A percentile compares a stretch with the other conserved stretches of the same genome.
phyloP scores from a whole-genome alignment of 2,113 vertebrate genomes.

The Pipra filicauda region DNA sequence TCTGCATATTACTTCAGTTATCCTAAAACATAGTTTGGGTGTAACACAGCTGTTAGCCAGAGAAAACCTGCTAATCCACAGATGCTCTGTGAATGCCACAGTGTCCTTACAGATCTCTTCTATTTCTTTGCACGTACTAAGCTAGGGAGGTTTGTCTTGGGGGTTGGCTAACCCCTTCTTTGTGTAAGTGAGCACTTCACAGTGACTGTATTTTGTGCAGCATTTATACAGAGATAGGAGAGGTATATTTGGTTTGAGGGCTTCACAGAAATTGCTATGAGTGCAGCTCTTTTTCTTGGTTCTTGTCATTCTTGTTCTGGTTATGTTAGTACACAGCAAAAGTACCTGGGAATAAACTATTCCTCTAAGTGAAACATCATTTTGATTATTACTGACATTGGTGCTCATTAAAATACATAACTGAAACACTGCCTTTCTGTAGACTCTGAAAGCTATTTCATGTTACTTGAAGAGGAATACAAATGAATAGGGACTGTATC shows the following conservation, averaged over 20 bases:
- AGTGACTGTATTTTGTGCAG: background rate
- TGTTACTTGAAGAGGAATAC: constrained; percentile 80
- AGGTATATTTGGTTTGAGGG: background rate
- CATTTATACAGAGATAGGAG: background rate
- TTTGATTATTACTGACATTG: constrained; percentile 82
- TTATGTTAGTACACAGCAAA: constrained; percentile 38
- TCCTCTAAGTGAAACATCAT: constrained; percentile 75
- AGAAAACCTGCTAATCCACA: background rate
- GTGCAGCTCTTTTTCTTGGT: background rate
- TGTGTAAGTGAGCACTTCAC: background rate
- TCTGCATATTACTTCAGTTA: background rate
- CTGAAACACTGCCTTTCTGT: constrained; percentile 80
- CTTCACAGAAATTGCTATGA: constrained; percentile 8
- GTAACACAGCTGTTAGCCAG: background rate
- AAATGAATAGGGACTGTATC: constrained; percentile 79
- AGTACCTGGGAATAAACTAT: constrained; percentile 72
- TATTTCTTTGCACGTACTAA: background rate
- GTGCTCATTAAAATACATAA: constrained; percentile 89
- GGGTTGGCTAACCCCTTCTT: background rate
- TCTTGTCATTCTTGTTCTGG: constrained; percentile 32
- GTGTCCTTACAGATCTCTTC: background rate
- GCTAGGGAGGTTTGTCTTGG: background rate
- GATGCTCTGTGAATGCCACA: background rate
- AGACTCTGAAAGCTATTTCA: constrained; percentile 85
- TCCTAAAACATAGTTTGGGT: background rate